Conservation (phyloP, 2,888 invertebrate genomes). For the Sipha maydis region DNA sequence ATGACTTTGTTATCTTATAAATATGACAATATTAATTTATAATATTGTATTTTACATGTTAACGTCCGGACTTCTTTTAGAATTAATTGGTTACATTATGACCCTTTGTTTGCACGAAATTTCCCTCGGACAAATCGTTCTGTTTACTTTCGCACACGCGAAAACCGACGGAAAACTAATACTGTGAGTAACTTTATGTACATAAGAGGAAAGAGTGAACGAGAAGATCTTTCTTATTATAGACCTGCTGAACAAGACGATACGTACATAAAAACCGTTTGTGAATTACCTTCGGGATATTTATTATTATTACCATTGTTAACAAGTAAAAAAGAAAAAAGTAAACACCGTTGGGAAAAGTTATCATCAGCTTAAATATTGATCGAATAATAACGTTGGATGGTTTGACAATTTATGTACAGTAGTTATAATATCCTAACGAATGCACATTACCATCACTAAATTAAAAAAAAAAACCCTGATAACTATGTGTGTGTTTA, state of each 20-base stretch:
- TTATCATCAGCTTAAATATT: constrained; percentile 37
- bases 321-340: constrained; percentile 40
- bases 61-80: not conserved
- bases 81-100: constrained; percentile 36
- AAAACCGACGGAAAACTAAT: constrained; percentile 43
- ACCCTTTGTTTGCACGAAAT: constrained; percentile 48
- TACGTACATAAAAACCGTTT: constrained; percentile 46
- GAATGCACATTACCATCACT: not conserved
- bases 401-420: not conserved
- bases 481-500: no score
- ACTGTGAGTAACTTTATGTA: constrained; percentile 42
- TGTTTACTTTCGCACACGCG: constrained; percentile 38
- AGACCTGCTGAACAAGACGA: constrained; percentile 32
- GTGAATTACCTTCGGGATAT: constrained; percentile 50
- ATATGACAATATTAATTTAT: not conserved
- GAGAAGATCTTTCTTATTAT: constrained; percentile 32
- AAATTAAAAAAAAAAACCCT: no score
- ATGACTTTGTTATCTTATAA: not conserved
- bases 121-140: constrained; percentile 40
- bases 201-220: constrained; percentile 6
- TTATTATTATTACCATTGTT: constrained; percentile 56
- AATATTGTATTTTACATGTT: constrained; percentile 2
- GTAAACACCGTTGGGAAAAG: constrained; percentile 26
- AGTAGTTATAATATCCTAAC: not conserved
- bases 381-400: constrained; percentile 21